Evolutionary conservation across 2,888 invertebrate species (phyloP).

Genomic region (Diploptera punctata): DNA sequence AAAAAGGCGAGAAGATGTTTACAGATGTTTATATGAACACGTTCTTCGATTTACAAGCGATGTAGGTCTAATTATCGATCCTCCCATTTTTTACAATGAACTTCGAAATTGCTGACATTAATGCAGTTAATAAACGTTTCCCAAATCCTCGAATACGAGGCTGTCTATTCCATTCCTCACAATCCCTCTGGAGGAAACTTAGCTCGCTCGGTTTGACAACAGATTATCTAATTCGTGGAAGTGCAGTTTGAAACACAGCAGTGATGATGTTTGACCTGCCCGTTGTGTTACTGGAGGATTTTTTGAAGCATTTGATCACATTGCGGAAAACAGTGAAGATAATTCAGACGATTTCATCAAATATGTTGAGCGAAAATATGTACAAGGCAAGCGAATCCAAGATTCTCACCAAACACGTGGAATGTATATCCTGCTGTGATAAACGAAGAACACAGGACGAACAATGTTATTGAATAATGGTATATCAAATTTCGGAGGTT

Average conservation of each 20-base stretch:
- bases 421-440: not conserved
- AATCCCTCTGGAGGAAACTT: not conserved
- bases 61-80: no score
- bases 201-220: no score
- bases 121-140: not conserved
- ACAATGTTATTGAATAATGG: no score
- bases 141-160: not conserved
- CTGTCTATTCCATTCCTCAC: not conserved
- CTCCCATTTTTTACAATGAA: no score
- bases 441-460: slow-evolving; percentile 43
- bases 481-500: no score
- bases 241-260: not conserved
- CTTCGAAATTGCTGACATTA: no score
- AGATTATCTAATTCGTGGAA: not conserved
- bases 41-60: no score
- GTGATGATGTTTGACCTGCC: not conserved
- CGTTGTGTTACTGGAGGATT: not conserved
- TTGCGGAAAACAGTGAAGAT: not conserved
- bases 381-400: not conserved
- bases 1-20: no score
- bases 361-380: not conserved
- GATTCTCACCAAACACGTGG: not conserved
- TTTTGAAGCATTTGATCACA: not conserved
- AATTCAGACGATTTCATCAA: not conserved
- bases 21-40: no score